These are phyloP conservation scores for Eidolon dupreanum DNA, from an alignment of 2,797 vertebrate species.

Conservation along the genomic window DNA sequence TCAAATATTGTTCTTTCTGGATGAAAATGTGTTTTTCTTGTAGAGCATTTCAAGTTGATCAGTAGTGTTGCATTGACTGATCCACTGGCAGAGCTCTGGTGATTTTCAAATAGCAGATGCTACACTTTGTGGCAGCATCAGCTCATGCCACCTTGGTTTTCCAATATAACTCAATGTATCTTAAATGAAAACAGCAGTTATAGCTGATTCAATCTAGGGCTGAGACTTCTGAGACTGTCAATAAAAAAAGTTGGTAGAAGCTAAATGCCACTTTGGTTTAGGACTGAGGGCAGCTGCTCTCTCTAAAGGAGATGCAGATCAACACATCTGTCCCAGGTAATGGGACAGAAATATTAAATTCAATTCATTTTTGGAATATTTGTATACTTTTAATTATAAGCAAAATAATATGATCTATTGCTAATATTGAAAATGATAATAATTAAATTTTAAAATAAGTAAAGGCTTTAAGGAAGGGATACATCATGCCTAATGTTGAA, in stretches of 20 bases:
- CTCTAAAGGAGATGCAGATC: not conserved
- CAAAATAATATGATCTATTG: not conserved
- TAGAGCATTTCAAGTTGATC: not conserved
- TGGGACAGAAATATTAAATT: not conserved
- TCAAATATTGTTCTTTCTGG: not conserved
- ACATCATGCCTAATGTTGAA: not conserved
- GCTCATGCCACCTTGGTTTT: not conserved
- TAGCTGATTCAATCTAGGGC: not conserved
- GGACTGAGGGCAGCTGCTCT: not conserved
- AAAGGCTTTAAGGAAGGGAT: not conserved
- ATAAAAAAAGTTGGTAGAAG: conserved; percentile 11
- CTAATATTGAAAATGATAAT: not conserved
- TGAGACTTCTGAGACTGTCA: not conserved
- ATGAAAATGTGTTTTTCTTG: not conserved
- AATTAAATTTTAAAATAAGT: not conserved
- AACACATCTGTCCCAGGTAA: not conserved
- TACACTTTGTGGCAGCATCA: not conserved
- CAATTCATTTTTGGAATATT: not conserved
- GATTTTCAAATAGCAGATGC: not conserved
- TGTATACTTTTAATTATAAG: not conserved
- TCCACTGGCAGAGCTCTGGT: not conserved
- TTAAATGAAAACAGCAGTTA: conserved; percentile 32
- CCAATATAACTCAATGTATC: not conserved
- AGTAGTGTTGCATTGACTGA: not conserved
- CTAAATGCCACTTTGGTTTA: conserved; percentile 54